Evolutionary conservation across 2,888 invertebrate species (phyloP).

Genomic region (Eristalis intricaria): DNA sequence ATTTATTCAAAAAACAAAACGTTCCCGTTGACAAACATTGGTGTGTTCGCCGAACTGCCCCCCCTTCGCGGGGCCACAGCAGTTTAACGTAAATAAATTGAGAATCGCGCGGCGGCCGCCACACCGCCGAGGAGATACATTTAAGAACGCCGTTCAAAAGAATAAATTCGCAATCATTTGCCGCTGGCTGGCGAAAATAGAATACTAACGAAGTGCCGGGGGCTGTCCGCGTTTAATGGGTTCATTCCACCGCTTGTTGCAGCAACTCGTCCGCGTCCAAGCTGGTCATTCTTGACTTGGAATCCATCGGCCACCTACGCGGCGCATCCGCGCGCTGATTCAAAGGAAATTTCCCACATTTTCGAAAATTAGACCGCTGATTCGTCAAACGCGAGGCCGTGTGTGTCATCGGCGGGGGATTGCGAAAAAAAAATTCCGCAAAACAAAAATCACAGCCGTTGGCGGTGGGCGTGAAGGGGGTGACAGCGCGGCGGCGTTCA

Average conservation of each 20-base stretch:
- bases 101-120: background rate
- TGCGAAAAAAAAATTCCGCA: background rate
- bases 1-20: conserved; percentile 17
- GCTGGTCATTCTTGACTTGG: conserved; percentile 34
- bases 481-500: no score
- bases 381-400: background rate
- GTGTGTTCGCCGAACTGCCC: background rate
- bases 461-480: no score
- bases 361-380: background rate
- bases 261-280: conserved; percentile 1
- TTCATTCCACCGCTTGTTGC: conserved; percentile 67
- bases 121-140: background rate
- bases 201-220: conserved; percentile 49
- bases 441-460: background rate
- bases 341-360: background rate
- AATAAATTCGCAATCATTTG: conserved; percentile 22
- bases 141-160: background rate
- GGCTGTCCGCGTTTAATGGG: conserved; percentile 43
- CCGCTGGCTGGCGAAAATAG: conserved; percentile 43
- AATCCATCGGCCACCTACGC: conserved; percentile 31
- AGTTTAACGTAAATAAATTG: conserved; percentile 19
- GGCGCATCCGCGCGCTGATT: background rate
- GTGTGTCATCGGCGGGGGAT: background rate
- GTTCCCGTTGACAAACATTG: conserved; percentile 20
- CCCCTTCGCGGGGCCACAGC: background rate